Conservation (phyloP, 2,113 vertebrate genomes). For the Rhizomys pruinosus region DNA sequence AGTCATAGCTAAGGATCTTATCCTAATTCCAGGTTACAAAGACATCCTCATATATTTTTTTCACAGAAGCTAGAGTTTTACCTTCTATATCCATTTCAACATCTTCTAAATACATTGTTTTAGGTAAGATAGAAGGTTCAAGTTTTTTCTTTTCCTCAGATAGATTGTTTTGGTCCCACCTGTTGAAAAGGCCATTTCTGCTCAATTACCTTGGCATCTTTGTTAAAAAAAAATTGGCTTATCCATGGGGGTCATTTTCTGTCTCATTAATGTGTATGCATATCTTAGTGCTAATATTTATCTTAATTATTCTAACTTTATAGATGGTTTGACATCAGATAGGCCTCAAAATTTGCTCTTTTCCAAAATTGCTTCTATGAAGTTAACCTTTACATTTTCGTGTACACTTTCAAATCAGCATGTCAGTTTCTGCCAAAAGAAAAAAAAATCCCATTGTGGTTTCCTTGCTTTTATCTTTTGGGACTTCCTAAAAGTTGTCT, state of each 20-base stretch:
- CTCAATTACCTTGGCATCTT: neutral
- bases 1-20: neutral
- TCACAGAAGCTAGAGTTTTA: neutral
- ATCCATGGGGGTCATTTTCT: neutral
- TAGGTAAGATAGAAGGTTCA: neutral
- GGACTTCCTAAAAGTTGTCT: neutral
- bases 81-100: neutral
- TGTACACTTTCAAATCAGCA: neutral
- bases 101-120: neutral
- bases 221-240: neutral
- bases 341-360: neutral
- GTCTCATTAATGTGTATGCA: neutral
- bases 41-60: neutral
- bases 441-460: neutral
- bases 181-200: neutral
- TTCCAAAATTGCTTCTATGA: neutral
- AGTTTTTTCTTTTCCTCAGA: neutral
- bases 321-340: neutral
- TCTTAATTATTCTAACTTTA: neutral
- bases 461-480: neutral
- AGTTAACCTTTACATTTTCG: neutral
- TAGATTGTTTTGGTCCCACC: neutral
- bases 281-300: neutral
- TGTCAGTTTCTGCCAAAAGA: neutral
- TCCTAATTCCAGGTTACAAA: neutral